phyloP scores from a whole-genome alignment of 2,888 invertebrate species.

The Cataglyphis rosenhaueri region DNA sequence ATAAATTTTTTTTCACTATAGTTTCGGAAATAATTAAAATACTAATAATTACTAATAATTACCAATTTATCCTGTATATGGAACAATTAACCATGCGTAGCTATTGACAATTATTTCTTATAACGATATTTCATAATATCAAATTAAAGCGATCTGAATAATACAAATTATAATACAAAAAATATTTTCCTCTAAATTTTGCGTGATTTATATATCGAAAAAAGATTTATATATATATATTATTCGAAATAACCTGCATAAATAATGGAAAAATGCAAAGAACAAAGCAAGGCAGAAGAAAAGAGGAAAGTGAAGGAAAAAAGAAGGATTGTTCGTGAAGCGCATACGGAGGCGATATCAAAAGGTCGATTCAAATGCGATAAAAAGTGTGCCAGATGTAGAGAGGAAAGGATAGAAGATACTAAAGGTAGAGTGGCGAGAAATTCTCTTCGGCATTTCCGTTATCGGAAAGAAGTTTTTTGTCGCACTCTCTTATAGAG shows the following conservation, averaged over 20 bases:
- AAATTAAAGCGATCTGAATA: background rate
- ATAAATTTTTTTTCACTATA: background rate
- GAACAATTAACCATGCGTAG: background rate
- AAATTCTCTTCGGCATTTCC: slow-evolving; percentile 36
- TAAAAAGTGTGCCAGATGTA: slow-evolving; percentile 50
- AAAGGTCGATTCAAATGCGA: slow-evolving; percentile 38
- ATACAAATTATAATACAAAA: background rate
- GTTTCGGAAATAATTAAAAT: background rate
- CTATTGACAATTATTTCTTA: background rate
- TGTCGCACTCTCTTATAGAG: slow-evolving; percentile 35
- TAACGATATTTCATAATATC: background rate
- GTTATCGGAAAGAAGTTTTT: slow-evolving; percentile 43
- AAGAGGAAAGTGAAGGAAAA: background rate
- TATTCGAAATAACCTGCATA: background rate
- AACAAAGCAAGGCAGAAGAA: background rate
- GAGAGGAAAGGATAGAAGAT: background rate
- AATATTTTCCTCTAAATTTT: slow-evolving; percentile 2
- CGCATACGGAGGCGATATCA: slow-evolving; percentile 22
- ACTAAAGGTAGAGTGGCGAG: background rate
- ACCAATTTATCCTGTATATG: background rate
- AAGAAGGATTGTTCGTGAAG: background rate
- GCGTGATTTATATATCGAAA: background rate
- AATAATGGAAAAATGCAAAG: slow-evolving; percentile 23
- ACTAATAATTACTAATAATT: background rate
- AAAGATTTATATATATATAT: too few species aligned